Conservation (phyloP, 2,113 vertebrate species). For the Rhabdomys dilectus region DNA sequence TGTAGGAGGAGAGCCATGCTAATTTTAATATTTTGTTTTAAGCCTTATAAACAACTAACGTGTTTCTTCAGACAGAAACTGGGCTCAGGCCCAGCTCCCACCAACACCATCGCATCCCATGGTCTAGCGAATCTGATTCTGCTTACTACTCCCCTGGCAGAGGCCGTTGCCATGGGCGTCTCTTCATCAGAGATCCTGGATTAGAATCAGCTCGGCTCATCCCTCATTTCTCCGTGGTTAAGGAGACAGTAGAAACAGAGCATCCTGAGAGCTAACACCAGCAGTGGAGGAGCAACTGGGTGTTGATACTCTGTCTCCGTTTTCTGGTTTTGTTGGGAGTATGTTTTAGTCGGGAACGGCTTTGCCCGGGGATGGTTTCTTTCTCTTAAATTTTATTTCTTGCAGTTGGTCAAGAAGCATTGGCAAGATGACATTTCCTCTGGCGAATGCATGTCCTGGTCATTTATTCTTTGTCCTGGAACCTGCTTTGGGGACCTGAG, state of each 20-base stretch:
- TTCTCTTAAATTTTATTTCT: background rate
- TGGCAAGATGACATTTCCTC: background rate
- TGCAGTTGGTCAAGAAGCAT: slow-evolving; percentile 9
- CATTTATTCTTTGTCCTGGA: background rate
- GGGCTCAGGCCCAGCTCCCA: background rate
- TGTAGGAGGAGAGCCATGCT: background rate
- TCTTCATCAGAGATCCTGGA: background rate
- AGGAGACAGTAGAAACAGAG: background rate
- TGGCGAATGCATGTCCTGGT: background rate
- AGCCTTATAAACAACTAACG: background rate
- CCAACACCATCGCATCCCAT: background rate
- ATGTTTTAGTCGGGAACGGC: background rate
- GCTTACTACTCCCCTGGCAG: background rate
- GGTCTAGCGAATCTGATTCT: background rate
- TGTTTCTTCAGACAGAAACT: background rate
- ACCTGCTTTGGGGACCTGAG: background rate
- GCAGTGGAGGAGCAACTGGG: background rate
- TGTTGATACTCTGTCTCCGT: background rate
- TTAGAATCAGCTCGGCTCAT: background rate
- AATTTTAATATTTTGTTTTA: slow-evolving; percentile 24
- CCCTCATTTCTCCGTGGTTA: background rate
- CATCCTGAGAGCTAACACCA: background rate
- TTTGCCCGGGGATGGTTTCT: background rate
- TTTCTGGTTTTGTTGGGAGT: background rate
- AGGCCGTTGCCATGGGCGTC: background rate